Evolutionary conservation across 2,888 invertebrate species (phyloP).

Genomic region (Caenorhabditis sp.): DNA sequence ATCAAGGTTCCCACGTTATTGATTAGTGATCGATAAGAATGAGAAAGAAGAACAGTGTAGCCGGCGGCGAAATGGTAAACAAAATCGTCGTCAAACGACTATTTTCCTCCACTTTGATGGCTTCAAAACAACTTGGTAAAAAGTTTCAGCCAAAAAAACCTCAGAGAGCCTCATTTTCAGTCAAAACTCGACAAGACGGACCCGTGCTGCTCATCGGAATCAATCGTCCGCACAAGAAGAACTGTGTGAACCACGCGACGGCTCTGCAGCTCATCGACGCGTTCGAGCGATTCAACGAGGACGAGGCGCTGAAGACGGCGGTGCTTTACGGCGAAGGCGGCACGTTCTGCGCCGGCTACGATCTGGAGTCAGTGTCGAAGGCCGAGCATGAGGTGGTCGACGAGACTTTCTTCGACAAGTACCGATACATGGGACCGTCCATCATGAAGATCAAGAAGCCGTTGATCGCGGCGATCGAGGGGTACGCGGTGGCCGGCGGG

Average conservation of each 20-base stretch:
- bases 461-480: conserved; percentile 90
- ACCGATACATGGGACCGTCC: conserved; percentile 80
- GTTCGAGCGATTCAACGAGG: conserved; percentile 87
- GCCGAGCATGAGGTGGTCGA: conserved; percentile 47
- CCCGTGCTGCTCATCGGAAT: conserved; percentile 84
- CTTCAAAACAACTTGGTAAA: conserved; percentile 28
- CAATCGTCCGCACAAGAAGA: conserved; percentile 88
- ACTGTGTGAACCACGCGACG: conserved; percentile 85
- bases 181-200: conserved; percentile 22
- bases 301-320: conserved; percentile 85
- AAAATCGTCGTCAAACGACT: conserved; percentile 13
- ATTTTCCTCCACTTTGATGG: conserved; percentile 21
- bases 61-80: conserved; percentile 15
- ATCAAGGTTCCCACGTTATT: too few relatives aligned
- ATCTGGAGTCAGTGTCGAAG: conserved; percentile 85
- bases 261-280: conserved; percentile 83
- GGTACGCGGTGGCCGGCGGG: conserved; percentile 91
- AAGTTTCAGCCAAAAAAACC: too few relatives aligned
- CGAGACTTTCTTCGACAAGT: conserved; percentile 59
- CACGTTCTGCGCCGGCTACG: conserved; percentile 93
- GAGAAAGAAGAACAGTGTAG: conserved; percentile 7
- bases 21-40: conserved; percentile 11
- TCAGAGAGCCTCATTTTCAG: conserved; percentile 20
- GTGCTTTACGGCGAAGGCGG: conserved; percentile 86
- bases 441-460: conserved; percentile 88